phyloP scores from a whole-genome alignment of 2,888 invertebrate genomes.

The Panopea generosa region DNA sequence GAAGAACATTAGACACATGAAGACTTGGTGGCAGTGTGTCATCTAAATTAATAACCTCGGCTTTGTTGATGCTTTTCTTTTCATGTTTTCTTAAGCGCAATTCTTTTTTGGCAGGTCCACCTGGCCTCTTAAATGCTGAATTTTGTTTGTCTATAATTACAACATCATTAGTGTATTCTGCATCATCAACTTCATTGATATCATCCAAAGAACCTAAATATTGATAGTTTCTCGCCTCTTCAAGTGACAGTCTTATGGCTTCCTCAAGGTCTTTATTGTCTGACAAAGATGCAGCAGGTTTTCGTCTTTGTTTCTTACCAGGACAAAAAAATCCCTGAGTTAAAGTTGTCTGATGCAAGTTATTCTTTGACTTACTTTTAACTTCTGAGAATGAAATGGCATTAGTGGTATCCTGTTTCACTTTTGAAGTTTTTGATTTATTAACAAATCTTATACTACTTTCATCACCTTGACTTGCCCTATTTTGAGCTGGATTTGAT shows the following conservation, averaged over 20 bases:
- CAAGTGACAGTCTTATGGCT: constrained; percentile 58
- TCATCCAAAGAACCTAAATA: too few relatives aligned
- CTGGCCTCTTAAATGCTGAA: constrained; percentile 20
- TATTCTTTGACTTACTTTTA: constrained; percentile 13
- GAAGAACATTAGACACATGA: constrained; percentile 3
- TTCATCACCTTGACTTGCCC: background rate
- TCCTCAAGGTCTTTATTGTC: constrained; percentile 49
- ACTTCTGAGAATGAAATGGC: too few relatives aligned
- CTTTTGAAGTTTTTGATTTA: too few relatives aligned
- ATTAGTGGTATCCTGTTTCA: too few relatives aligned
- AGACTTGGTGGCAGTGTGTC: constrained; percentile 50
- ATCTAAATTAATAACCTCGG: constrained; percentile 23
- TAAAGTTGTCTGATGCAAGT: constrained; percentile 64
- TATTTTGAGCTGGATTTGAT: constrained; percentile 11
- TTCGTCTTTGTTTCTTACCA: constrained; percentile 4
- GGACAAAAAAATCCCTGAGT: constrained; percentile 66
- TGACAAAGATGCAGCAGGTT: background rate
- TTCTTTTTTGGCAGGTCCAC: constrained; percentile 2
- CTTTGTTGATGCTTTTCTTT: background rate
- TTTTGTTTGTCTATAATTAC: background rate
- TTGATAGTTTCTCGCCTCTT: background rate
- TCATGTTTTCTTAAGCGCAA: background rate
- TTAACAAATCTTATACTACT: too few relatives aligned
- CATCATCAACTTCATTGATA: too few relatives aligned
- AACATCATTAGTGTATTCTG: background rate